Conservation (phyloP, 2,113 vertebrate genomes). For the Chroicocephalus ridibundus region DNA sequence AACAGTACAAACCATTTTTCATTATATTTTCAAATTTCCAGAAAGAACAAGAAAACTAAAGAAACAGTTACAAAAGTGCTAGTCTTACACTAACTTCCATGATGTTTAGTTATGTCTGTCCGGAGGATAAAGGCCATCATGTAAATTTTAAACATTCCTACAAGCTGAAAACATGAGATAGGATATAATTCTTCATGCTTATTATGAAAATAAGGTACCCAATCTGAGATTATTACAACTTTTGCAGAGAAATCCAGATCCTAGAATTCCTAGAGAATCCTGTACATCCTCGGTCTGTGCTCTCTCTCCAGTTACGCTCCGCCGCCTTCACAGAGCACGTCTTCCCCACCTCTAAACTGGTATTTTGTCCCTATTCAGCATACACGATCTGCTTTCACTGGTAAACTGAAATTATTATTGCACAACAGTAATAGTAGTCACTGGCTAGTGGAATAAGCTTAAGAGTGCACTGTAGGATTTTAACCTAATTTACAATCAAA, state of each 20-base stretch:
- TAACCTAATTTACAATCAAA: background rate
- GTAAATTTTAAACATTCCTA: background rate
- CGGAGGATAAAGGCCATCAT: background rate
- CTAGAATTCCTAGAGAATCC: background rate
- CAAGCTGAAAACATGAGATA: background rate
- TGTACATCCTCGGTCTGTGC: background rate
- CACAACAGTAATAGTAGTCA: background rate
- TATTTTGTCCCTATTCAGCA: background rate
- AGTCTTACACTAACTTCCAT: background rate
- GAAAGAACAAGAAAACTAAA: background rate
- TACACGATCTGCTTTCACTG: background rate
- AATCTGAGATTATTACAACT: background rate
- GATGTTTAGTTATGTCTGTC: background rate
- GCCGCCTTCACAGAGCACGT: background rate
- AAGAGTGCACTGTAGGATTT: background rate
- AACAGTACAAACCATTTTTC: background rate
- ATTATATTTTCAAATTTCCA: background rate
- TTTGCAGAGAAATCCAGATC: background rate
- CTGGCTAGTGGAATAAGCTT: background rate
- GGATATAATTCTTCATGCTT: background rate
- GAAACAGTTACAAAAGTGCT: background rate
- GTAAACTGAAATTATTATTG: background rate
- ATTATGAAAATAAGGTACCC: background rate
- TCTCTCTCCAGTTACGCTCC: background rate
- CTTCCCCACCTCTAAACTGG: background rate